Evolutionary conservation across 2,888 invertebrate species (phyloP), one percentile per base, ranked within the genome.

Genomic region (Drosophila fulvimacula): DNA sequence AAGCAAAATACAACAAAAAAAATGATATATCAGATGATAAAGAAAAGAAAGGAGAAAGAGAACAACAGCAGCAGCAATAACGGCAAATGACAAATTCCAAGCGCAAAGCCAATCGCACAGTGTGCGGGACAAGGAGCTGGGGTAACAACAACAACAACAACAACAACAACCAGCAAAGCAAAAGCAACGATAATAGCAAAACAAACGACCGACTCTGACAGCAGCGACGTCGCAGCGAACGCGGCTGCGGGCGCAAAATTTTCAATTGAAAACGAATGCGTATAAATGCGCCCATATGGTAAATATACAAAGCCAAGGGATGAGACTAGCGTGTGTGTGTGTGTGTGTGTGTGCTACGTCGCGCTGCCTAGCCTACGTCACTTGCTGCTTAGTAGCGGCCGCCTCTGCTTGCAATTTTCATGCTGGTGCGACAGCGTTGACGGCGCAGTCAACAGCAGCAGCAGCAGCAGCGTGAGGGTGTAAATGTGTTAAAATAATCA

Each of bases 251-350:
- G 24, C 65, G 71, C 68, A 63, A 60, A 76, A 75, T 78, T 82
- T 85, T 81, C 86, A 85, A 85, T 88, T 88, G 84, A 86, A 88
- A 88, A 79, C 69, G 83, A 84, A 84, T 87, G 83, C 85, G 78
- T 84, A 88, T 85, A 82, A 85, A 87, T 87, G 82, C 73, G 79
- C 87, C 89, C 86, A 87, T 88, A 88, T 88, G 89, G 84, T 87
- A 81, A 83, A 77, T 63, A 77, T 59, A 67, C 75, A 68, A 68
- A 72, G 49, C 60, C 64, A 67, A 42, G 60, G 64, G 59, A 70
- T 75, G 70, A 57, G 73, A 21, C 5, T 51, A 15, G 34, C 5
- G 42, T 49, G 34, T 30, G 34, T 6, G 34, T n/a, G 13, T 34
- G 15, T 51, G 51, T 27, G 3, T 15, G 24, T 42, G 52, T 34